Base-by-base conservation (phyloP, 2,888 invertebrate genomes). In the Diabrotica balteata region DNA sequence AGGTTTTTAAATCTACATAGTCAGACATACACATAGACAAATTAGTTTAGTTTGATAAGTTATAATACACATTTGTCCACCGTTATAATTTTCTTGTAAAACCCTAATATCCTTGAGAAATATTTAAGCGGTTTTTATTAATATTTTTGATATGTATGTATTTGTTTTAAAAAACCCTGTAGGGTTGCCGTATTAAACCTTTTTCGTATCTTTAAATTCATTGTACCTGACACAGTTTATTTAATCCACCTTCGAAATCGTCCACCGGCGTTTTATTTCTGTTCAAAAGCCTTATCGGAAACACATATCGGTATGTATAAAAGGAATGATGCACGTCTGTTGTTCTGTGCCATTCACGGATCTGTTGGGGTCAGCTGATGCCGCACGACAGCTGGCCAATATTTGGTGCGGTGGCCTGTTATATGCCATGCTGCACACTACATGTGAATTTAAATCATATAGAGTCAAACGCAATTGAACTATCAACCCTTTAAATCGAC, bases 341-440 rank as follows among this genome's bases (percentile, higher is more conserved):
- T 52, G 32, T 32, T 32, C 32, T 32, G 50, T 58, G 49, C 64
- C 64, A 68, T 61, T 68, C 62, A 65, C 59, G 58, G 50, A 63
- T 57, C 57, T 64, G 52, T 58, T 64, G 45, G 57, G 64, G 65
- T 68, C 69, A 66, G 69, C 65, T 68, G 65, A 68, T 65, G 59
- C 53, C 32, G 52, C 54, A 66, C 59, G 66, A 69, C 69, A 69
- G 63, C 63, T 69, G 66, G 62, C 54, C 59, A 43, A 65, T 68
- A 68, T 64, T 65, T 65, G 65, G 54, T 45, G 55, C 45, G 55
- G 43, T 62, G 32, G 59, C 62, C 59, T 59, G 68, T 50, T 65
- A 51, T 63, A 58, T 64, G 52, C 46, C 63, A 42, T 45, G 57
- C 45, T 51, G 47, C 45, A 51, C 64, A 57, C 32, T 32, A 32